Conservation (phyloP, 2,888 invertebrate genomes). For the Ichneumoninae sp. region DNA sequence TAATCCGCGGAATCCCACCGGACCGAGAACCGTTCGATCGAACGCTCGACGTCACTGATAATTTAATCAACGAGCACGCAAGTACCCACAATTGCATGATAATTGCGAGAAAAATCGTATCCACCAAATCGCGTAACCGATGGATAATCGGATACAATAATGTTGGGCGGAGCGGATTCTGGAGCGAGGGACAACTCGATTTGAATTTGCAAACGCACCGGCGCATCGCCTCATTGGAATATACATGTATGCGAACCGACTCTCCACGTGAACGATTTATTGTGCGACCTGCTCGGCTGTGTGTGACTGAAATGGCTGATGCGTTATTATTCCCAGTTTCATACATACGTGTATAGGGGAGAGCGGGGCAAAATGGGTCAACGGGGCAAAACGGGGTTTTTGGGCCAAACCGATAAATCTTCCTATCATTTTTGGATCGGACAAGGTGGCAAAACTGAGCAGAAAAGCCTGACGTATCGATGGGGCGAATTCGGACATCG, state of each 20-base stretch:
- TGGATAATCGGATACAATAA: constrained; percentile 30
- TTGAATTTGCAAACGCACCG: constrained; percentile 59
- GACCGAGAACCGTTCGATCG: neutral
- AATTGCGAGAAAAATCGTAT: neutral
- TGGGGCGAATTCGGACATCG: too few relatives aligned
- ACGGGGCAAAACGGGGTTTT: too few relatives aligned
- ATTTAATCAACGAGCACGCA: neutral
- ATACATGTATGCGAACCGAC: constrained; percentile 57
- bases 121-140: constrained; percentile 21
- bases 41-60: neutral
- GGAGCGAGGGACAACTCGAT: constrained; percentile 45
- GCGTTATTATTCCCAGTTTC: constrained; percentile 63
- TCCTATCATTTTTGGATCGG: too few relatives aligned
- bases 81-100: neutral
- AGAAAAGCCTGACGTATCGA: too few relatives aligned
- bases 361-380: too few relatives aligned
- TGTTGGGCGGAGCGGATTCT: constrained; percentile 19
- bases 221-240: constrained; percentile 52
- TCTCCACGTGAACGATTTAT: constrained; percentile 62
- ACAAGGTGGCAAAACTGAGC: too few relatives aligned
- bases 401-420: too few relatives aligned
- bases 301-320: constrained; percentile 60
- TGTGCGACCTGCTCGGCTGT: constrained; percentile 41
- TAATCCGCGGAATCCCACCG: neutral
- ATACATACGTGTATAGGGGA: neutral